These are phyloP conservation scores for Tinea semifulvella DNA, from an alignment of 2,888 invertebrate genomes.

Conservation along the genomic window DNA sequence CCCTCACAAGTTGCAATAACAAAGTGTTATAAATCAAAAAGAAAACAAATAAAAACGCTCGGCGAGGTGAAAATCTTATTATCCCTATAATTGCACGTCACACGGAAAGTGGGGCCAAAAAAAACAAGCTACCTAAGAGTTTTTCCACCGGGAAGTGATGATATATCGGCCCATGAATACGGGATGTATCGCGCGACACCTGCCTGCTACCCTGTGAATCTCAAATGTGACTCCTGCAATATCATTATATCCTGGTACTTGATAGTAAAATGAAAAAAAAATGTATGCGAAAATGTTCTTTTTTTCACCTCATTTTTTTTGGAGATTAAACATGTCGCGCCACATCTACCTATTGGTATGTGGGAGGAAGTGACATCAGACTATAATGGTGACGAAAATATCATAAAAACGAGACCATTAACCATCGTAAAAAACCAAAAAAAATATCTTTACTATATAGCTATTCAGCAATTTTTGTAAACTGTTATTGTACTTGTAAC, in stretches of 20 bases:
- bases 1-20: constrained; percentile 24
- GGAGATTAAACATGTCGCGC: too few relatives aligned
- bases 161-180: constrained; percentile 65
- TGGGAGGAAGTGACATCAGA: too few relatives aligned
- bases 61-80: constrained; percentile 63
- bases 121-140: constrained; percentile 18
- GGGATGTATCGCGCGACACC: constrained; percentile 55
- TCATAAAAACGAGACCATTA: too few relatives aligned
- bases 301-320: too few relatives aligned
- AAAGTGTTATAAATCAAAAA: constrained; percentile 57
- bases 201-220: constrained; percentile 56
- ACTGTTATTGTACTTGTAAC: too few relatives aligned
- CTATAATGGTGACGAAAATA: too few relatives aligned
- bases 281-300: background rate
- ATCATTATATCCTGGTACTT: constrained; percentile 37
- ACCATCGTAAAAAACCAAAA: too few relatives aligned
- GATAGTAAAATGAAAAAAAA: background rate
- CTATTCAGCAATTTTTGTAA: too few relatives aligned
- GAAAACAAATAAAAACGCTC: constrained; percentile 57
- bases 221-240: constrained; percentile 43
- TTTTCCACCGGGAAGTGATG: constrained; percentile 34
- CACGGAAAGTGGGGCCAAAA: constrained; percentile 34
- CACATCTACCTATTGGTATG: too few relatives aligned
- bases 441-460: too few relatives aligned
- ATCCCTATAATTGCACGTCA: constrained; percentile 68